phyloP scores from a whole-genome alignment of 2,888 invertebrate genomes.

The Apomyelois bistriatella region DNA sequence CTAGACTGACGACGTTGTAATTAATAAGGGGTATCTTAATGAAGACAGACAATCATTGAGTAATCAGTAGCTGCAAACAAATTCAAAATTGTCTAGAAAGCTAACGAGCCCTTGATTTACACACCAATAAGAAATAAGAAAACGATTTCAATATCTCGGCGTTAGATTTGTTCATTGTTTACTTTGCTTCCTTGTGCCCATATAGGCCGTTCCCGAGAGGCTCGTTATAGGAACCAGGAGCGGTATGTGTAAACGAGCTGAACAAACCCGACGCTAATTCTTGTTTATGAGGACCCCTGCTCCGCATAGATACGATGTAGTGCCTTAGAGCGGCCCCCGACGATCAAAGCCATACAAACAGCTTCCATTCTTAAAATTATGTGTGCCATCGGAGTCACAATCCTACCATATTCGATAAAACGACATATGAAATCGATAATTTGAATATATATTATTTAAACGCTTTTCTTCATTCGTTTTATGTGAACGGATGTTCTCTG shows the following conservation, averaged over 20 bases:
- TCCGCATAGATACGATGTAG: conserved; percentile 53
- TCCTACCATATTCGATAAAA: conserved; percentile 47
- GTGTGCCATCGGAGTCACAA: conserved; percentile 43
- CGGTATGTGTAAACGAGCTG: conserved; percentile 76
- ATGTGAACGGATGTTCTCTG: conserved; percentile 24
- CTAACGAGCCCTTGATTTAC: conserved; percentile 19
- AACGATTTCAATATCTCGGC: conserved; percentile 52
- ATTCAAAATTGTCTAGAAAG: conserved; percentile 17
- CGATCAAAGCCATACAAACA: conserved; percentile 51
- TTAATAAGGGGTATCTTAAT: conserved; percentile 23
- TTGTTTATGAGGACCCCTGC: conserved; percentile 69
- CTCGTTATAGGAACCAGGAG: conserved; percentile 67
- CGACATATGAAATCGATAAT: conserved; percentile 38
- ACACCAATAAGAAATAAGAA: conserved; percentile 38
- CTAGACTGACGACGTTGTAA: conserved; percentile 17
- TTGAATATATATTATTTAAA: conserved; percentile 31
- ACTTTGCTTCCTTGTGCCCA: conserved; percentile 63
- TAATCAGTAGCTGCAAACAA: conserved; percentile 27
- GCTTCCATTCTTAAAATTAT: conserved; percentile 42
- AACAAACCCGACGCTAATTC: conserved; percentile 72
- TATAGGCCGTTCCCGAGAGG: conserved; percentile 54
- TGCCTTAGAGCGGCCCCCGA: conserved; percentile 56
- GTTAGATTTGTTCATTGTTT: conserved; percentile 60
- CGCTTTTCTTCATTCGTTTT: conserved; percentile 34
- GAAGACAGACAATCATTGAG: conserved; percentile 22